These are phyloP conservation scores for Borostomias antarcticus DNA, from an alignment of 2,797 vertebrate genomes.

Conservation along the genomic window DNA sequence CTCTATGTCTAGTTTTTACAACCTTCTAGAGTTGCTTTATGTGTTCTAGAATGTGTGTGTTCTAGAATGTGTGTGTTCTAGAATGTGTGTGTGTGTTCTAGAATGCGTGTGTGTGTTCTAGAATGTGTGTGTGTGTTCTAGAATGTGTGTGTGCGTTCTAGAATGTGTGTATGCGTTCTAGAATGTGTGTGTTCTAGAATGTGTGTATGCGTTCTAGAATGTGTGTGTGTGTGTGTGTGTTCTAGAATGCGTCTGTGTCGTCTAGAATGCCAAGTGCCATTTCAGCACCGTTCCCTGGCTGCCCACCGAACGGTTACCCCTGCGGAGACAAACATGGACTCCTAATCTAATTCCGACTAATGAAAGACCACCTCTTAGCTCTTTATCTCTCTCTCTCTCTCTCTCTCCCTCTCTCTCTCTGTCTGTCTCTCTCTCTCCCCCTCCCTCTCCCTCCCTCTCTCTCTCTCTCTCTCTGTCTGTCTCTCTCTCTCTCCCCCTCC, in stretches of 20 bases:
- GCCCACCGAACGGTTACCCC: not conserved
- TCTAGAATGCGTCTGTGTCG: no score
- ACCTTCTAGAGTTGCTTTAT: conserved; percentile 16
- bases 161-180: conserved; percentile 2
- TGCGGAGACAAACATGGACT: not conserved
- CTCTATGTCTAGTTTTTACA: conserved; percentile 41
- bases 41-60: not conserved
- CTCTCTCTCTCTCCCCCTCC: no score
- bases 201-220: not conserved
- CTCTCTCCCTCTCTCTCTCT: conserved; percentile 11
- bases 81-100: not conserved
- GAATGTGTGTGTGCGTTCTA: conserved; percentile 5
- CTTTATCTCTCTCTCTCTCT: conserved; percentile 13
- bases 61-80: conserved; percentile 9
- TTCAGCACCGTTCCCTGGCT: not conserved
- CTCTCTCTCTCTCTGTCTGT: conserved; percentile 46
- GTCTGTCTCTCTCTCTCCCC: conserved; percentile 19
- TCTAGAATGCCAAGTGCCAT: not conserved
- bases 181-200: no score
- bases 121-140: conserved; percentile 2
- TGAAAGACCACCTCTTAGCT: conserved; percentile 27
- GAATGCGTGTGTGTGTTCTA: conserved; percentile 14
- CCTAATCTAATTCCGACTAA: conserved; percentile 50
- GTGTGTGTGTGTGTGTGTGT: conserved; percentile 18
- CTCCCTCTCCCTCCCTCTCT: no score